A percentile compares a stretch with the other conserved stretches of the same genome.
phyloP scores from a whole-genome alignment of 2,113 vertebrate genomes.

The Pygoscelis adeliae region DNA sequence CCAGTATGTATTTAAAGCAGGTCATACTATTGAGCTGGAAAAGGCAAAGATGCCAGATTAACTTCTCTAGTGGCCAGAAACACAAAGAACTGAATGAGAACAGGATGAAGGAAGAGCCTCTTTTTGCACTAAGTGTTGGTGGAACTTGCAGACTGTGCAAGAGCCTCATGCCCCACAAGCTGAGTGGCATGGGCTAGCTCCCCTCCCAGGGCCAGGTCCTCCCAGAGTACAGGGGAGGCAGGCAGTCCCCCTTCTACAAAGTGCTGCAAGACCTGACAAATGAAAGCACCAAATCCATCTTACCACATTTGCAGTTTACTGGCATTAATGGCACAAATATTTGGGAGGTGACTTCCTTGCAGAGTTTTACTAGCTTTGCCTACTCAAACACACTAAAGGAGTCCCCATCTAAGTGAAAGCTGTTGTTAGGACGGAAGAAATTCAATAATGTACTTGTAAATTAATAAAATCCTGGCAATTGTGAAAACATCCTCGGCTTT shows the following conservation, averaged over 20 bases:
- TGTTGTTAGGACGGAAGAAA: neutral
- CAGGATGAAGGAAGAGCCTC: neutral
- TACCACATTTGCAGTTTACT: neutral
- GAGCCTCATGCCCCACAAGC: neutral
- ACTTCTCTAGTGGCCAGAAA: neutral
- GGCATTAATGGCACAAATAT: neutral
- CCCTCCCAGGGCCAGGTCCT: neutral
- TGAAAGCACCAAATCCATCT: neutral
- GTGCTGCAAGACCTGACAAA: neutral
- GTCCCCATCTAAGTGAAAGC: neutral
- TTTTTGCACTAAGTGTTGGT: neutral
- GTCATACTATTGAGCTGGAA: neutral
- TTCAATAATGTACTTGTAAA: conserved; percentile 2
- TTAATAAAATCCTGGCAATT: conserved; percentile 25
- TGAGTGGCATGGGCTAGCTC: neutral
- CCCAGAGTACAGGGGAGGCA: neutral
- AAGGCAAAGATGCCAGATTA: neutral
- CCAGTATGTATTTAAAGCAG: neutral
- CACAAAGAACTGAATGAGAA: neutral
- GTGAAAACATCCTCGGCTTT: conserved; percentile 18
- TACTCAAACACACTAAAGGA: neutral
- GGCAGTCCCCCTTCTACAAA: neutral
- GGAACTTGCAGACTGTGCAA: neutral
- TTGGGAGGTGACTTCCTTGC: neutral
- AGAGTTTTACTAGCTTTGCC: neutral